phyloP scores from a whole-genome alignment of 2,888 invertebrate genomes.

The Hydroisotoma schaefferi region DNA sequence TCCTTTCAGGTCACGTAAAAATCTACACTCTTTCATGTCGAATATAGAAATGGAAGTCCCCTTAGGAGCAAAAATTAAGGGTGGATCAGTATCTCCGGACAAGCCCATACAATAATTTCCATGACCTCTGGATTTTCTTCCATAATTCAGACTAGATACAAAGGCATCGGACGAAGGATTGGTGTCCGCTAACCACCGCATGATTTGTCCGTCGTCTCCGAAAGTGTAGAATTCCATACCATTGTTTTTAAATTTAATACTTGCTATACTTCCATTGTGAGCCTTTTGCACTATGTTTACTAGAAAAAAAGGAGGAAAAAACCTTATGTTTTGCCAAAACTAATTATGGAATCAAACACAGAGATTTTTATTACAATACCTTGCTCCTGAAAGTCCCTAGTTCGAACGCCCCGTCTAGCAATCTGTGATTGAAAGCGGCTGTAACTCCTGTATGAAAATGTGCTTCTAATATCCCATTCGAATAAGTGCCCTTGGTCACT shows the following conservation, averaged over 20 bases:
- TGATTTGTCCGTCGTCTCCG: conserved; percentile 26
- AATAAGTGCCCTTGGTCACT: conserved; percentile 29
- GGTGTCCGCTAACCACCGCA: conserved; percentile 26
- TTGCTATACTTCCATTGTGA: conserved; percentile 22
- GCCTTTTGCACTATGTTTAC: conserved; percentile 23
- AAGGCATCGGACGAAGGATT: conserved; percentile 18
- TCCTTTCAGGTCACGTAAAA: conserved; percentile 23
- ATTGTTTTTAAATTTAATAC: conserved; percentile 22
- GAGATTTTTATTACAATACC: background rate
- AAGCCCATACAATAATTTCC: conserved; percentile 31
- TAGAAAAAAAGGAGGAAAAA: background rate
- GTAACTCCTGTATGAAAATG: conserved; percentile 27
- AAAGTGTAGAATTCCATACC: conserved; percentile 30
- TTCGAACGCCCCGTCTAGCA: conserved; percentile 20
- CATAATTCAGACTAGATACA: conserved; percentile 20
- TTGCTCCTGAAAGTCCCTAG: conserved; percentile 15
- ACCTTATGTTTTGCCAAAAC: background rate
- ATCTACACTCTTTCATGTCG: conserved; percentile 26
- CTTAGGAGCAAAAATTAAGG: conserved; percentile 28
- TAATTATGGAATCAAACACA: background rate
- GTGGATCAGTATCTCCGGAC: conserved; percentile 25
- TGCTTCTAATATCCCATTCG: conserved; percentile 38
- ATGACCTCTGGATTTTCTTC: conserved; percentile 23
- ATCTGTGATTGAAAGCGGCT: conserved; percentile 17
- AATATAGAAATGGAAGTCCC: conserved; percentile 28